A percentile compares a stretch with the other conserved stretches of the same genome.
Conservation (phyloP, 2,888 invertebrate genomes). For the Agonum fuliginosum region DNA sequence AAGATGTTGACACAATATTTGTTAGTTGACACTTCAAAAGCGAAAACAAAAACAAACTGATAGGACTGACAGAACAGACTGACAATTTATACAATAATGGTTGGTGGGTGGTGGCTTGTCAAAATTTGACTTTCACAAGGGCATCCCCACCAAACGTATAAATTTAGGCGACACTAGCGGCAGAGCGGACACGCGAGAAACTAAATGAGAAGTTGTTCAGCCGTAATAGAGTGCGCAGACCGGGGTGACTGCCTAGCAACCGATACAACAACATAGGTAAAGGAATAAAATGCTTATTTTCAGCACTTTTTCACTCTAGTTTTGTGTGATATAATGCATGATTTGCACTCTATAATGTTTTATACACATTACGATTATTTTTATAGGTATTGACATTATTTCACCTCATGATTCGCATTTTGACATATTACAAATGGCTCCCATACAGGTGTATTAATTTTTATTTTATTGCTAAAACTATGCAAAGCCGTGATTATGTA, state of each 20-base stretch:
- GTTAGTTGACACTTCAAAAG: no score
- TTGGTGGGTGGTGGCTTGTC: no score
- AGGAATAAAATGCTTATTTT: conserved; percentile 62
- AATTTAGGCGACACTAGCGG: no score
- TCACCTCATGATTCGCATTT: conserved; percentile 64
- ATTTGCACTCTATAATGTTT: conserved; percentile 61
- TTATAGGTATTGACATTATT: conserved; percentile 43
- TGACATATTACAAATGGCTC: conserved; percentile 69
- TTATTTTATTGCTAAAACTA: conserved; percentile 53
- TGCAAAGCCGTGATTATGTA: conserved; percentile 48
- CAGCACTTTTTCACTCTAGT: conserved; percentile 53
- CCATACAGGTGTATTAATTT: conserved; percentile 62
- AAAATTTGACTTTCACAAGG: no score
- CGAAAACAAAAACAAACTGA: no score
- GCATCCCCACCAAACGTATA: no score
- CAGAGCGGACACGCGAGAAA: no score
- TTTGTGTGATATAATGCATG: conserved; percentile 55
- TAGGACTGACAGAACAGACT: no score
- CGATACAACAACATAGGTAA: conserved; percentile 73
- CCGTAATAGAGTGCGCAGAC: no score
- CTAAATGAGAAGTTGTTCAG: no score
- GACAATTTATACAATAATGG: no score
- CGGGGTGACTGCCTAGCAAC: conserved; percentile 73
- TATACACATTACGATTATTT: conserved; percentile 61
- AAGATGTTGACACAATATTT: no score